Conservation (phyloP, 2,797 vertebrate species). For the Babyrousa celebensis region DNA sequence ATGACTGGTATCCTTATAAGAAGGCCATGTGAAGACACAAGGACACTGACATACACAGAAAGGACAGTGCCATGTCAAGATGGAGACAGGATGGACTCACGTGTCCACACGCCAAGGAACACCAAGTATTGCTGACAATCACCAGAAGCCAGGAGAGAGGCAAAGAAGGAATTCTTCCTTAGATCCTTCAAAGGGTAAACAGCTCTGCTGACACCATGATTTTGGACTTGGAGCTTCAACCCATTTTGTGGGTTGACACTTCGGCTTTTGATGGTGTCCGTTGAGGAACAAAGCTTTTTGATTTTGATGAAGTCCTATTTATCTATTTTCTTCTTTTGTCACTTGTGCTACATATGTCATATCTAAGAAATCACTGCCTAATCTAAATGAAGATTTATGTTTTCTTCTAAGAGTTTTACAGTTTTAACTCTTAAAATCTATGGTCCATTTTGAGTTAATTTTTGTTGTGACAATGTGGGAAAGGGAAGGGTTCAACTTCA, state of each 20-base stretch:
- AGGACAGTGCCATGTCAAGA: neutral
- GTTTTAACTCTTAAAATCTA: constrained; percentile 44
- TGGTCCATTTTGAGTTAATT: constrained; percentile 19
- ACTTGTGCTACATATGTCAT: neutral
- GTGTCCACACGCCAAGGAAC: neutral
- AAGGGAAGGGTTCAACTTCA: neutral
- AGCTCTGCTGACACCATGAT: neutral
- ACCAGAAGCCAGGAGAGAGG: neutral
- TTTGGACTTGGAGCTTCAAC: neutral
- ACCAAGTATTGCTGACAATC: neutral
- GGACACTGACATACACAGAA: neutral
- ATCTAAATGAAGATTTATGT: constrained; percentile 39
- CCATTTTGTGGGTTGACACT: neutral
- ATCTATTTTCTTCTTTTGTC: constrained; percentile 42
- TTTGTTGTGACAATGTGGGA: neutral
- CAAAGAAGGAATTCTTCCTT: neutral
- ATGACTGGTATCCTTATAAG: neutral
- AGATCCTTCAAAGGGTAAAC: neutral
- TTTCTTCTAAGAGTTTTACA: constrained; percentile 34
- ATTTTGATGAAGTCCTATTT: constrained; percentile 46
- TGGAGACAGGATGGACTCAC: neutral
- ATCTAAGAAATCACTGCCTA: constrained; percentile 44
- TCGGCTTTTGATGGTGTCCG: neutral
- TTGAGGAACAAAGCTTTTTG: constrained; percentile 42
- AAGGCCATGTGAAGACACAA: constrained; percentile 19